Percentiles rank a stretch among this genome's conserved stretches.
These are phyloP conservation scores for Tortricodes alternella DNA, from an alignment of 2,888 invertebrate species.

Conservation along the genomic window DNA sequence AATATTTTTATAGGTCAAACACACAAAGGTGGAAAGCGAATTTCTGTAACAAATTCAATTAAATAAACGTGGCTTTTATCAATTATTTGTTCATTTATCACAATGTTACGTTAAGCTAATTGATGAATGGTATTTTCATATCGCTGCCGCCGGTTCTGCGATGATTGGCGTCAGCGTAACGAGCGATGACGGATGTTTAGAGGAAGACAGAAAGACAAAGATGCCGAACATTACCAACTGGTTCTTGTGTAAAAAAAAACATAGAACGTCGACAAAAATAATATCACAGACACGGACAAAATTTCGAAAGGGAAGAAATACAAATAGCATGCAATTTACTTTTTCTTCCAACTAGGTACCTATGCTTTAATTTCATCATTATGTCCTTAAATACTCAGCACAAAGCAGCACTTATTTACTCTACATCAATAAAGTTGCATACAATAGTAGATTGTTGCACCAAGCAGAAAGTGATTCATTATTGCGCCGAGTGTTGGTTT, in stretches of 20 bases:
- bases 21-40: not conserved
- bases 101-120: constrained; percentile 23
- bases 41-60: constrained; percentile 7
- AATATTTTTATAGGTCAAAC: not conserved
- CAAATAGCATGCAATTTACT: no score
- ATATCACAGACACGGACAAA: no score
- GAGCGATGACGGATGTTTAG: constrained; percentile 22
- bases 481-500: no score
- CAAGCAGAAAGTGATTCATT: no score
- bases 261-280: not conserved
- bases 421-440: no score
- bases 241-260: constrained; percentile 7
- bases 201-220: not conserved
- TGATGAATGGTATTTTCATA: constrained; percentile 29
- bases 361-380: no score
- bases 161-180: constrained; percentile 1
- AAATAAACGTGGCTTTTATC: constrained; percentile 26
- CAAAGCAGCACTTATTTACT: no score
- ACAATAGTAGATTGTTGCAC: no score
- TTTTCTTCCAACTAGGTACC: no score
- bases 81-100: constrained; percentile 26
- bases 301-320: no score
- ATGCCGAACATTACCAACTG: not conserved
- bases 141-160: not conserved
- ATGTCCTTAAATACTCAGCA: no score